phyloP scores from a whole-genome alignment of 2,888 invertebrate species.

The Scaptomyza reducta region DNA sequence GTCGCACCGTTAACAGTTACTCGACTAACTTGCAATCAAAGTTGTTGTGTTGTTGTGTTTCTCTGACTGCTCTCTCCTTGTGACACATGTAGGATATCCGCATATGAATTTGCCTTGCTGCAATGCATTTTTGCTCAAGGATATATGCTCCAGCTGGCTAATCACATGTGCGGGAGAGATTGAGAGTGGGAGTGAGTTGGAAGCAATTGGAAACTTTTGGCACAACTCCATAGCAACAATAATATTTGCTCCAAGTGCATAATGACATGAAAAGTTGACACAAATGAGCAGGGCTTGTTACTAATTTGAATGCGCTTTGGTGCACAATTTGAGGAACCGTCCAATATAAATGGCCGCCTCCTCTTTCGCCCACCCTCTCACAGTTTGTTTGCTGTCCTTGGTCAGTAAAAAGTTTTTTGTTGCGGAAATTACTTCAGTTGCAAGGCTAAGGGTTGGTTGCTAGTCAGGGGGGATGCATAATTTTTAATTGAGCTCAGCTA shows the following conservation, averaged over 20 bases:
- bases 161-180: conserved; percentile 62
- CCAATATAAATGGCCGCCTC: conserved; percentile 1
- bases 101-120: conserved; percentile 64
- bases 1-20: conserved; percentile 38
- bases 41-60: conserved; percentile 7
- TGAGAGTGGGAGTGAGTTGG: not conserved
- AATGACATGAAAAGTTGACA: conserved; percentile 81
- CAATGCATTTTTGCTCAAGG: conserved; percentile 70
- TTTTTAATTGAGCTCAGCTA: conserved; percentile 70
- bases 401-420: conserved; percentile 62
- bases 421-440: conserved; percentile 69
- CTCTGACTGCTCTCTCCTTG: conserved; percentile 2
- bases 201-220: conserved; percentile 59
- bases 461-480: conserved; percentile 47
- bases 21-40: conserved; percentile 36
- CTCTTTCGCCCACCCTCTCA: not conserved
- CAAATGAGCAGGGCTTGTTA: conserved; percentile 81
- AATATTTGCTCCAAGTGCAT: conserved; percentile 80
- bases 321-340: conserved; percentile 47
- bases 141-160: conserved; percentile 65
- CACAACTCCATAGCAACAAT: conserved; percentile 37
- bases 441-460: not conserved
- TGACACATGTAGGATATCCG: conserved; percentile 60
- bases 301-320: conserved; percentile 73
- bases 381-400: conserved; percentile 39